A percentile compares a stretch with the other conserved stretches of the same genome.
Evolutionary conservation across 2,888 invertebrate species (phyloP).

Genomic region (Epinotia nisella): DNA sequence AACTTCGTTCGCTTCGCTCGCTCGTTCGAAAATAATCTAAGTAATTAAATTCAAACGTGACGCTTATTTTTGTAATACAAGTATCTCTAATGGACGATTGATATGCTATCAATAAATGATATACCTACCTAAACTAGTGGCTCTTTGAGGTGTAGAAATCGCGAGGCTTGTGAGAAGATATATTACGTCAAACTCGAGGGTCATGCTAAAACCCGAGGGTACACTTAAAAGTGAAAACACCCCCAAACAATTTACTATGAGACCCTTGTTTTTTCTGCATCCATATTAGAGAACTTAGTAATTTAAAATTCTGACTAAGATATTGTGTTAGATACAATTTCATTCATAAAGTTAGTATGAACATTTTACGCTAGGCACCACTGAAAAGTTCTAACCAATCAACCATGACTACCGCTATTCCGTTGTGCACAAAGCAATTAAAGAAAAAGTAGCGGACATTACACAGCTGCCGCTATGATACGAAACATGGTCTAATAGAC

Average conservation of each 20-base stretch:
- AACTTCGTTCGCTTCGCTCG: too few relatives aligned
- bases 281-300: neutral
- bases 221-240: too few relatives aligned
- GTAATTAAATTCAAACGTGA: too few relatives aligned
- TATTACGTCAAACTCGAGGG: too few relatives aligned
- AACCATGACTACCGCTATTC: slow-evolving; percentile 13
- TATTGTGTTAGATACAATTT: neutral
- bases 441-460: slow-evolving; percentile 44
- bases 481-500: slow-evolving; percentile 53
- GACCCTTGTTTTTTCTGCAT: neutral
- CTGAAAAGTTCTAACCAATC: slow-evolving; percentile 9
- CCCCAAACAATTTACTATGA: neutral
- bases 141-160: too few relatives aligned
- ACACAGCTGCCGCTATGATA: slow-evolving; percentile 35
- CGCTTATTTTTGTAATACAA: too few relatives aligned
- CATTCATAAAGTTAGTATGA: slow-evolving; percentile 9
- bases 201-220: too few relatives aligned
- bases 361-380: neutral
- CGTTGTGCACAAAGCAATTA: slow-evolving; percentile 49
- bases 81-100: too few relatives aligned
- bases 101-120: too few relatives aligned
- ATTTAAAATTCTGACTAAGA: neutral
- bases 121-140: too few relatives aligned
- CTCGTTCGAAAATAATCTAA: too few relatives aligned
- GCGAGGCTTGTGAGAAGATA: too few relatives aligned